These are phyloP conservation scores for Talpa occidentalis DNA, from an alignment of 2,113 vertebrate genomes.

Conservation along the genomic window DNA sequence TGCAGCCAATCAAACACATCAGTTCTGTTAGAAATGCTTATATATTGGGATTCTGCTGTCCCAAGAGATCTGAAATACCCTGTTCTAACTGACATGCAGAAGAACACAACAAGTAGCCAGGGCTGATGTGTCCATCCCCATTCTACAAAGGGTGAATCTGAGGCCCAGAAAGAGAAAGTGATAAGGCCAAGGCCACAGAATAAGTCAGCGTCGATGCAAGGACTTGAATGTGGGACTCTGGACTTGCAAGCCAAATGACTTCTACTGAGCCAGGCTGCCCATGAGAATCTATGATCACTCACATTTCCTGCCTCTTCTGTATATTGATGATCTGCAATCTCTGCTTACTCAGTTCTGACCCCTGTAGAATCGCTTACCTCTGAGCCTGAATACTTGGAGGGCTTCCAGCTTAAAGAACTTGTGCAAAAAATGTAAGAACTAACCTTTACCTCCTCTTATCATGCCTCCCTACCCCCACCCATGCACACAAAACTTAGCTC, in stretches of 20 bases:
- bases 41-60: not conserved
- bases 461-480: not conserved
- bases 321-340: constrained; percentile 13
- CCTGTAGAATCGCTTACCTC: not conserved
- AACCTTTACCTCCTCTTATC: not conserved
- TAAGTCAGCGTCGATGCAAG: not conserved
- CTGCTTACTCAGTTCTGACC: constrained; percentile 48
- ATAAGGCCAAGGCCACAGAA: not conserved
- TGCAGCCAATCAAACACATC: not conserved
- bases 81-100: not conserved
- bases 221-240: not conserved
- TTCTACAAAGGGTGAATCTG: not conserved
- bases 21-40: not conserved
- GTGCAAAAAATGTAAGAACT: not conserved
- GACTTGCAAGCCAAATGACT: not conserved
- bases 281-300: not conserved
- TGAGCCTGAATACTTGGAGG: not conserved
- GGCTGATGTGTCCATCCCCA: not conserved
- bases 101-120: not conserved
- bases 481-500: not conserved
- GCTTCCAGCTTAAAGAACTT: constrained; percentile 1
- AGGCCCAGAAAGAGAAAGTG: not conserved
- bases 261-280: not conserved
- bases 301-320: constrained; percentile 15
- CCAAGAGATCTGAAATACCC: not conserved